Evolutionary conservation across 2,888 invertebrate species (phyloP).

Genomic region (Cosmopolites sordidus): DNA sequence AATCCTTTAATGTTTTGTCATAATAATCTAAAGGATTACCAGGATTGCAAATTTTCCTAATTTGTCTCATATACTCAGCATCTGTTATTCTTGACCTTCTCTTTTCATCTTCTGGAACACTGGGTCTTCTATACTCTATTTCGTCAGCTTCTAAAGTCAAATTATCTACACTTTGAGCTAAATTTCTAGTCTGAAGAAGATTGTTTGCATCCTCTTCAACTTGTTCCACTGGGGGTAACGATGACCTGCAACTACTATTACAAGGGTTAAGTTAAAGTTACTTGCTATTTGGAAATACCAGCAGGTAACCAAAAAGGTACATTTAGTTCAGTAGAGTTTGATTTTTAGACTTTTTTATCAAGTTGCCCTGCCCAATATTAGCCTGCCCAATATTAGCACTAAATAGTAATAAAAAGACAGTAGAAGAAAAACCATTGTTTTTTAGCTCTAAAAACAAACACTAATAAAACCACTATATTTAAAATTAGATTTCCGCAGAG

Average conservation of each 20-base stretch:
- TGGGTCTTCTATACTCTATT: slow-evolving; percentile 43
- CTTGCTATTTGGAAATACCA: too few relatives aligned
- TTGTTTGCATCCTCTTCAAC: slow-evolving; percentile 41
- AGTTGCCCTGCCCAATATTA: too few relatives aligned
- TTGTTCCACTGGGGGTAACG: slow-evolving; percentile 47
- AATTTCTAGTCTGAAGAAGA: slow-evolving; percentile 40
- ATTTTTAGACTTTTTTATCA: too few relatives aligned
- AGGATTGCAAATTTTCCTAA: slow-evolving; percentile 73
- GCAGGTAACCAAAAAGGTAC: too few relatives aligned
- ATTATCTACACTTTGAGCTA: slow-evolving; percentile 48
- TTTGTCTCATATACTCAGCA: slow-evolving; percentile 66
- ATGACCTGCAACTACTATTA: neutral
- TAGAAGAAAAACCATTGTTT: too few relatives aligned
- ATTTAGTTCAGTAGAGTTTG: too few relatives aligned
- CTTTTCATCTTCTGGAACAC: slow-evolving; percentile 33
- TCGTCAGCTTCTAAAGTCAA: slow-evolving; percentile 40
- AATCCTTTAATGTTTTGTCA: slow-evolving; percentile 70
- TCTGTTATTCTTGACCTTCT: slow-evolving; percentile 49
- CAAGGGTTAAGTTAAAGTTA: too few relatives aligned
- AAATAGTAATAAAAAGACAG: too few relatives aligned
- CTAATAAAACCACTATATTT: too few relatives aligned
- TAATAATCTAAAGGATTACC: slow-evolving; percentile 80
- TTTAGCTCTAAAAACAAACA: too few relatives aligned
- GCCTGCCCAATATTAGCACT: too few relatives aligned
- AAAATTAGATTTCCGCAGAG: too few relatives aligned